phyloP scores from a whole-genome alignment of 2,113 vertebrate species.

The Telmatochromis sp. region DNA sequence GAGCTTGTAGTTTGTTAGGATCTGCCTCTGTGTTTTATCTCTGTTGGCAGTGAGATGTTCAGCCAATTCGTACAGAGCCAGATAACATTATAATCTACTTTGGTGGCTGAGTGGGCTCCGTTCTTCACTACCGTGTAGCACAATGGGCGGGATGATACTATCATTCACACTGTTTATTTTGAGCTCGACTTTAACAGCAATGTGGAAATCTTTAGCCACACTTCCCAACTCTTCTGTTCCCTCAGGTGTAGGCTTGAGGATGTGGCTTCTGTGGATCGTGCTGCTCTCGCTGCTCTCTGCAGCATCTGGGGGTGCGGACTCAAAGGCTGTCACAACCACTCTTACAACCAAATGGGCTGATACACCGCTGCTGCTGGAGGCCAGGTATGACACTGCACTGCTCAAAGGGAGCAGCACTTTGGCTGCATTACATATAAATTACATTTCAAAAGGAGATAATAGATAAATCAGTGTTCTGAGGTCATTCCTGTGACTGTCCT shows the following conservation, averaged over 20 bases:
- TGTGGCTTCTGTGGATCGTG: constrained; percentile 71
- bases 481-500: not conserved
- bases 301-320: constrained; percentile 75
- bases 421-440: not conserved
- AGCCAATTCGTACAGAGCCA: not conserved
- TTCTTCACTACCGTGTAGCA: not conserved
- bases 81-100: not conserved
- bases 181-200: not conserved
- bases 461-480: not conserved
- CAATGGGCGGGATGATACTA: not conserved
- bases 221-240: not conserved
- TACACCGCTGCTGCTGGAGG: constrained; percentile 87
- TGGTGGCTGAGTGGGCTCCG: not conserved
- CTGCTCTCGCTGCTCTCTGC: constrained; percentile 70
- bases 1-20: not conserved
- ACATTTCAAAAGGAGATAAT: not conserved
- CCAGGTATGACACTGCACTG: constrained; percentile 73
- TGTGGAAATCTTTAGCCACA: not conserved
- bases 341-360: constrained; percentile 92
- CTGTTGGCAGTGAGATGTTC: not conserved
- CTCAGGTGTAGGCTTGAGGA: constrained; percentile 61
- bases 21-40: not conserved
- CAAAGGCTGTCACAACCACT: constrained; percentile 92
- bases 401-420: not conserved
- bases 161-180: not conserved